phyloP scores from a whole-genome alignment of 1,140 invertebrate genomes.

The Drosophila sp. region DNA sequence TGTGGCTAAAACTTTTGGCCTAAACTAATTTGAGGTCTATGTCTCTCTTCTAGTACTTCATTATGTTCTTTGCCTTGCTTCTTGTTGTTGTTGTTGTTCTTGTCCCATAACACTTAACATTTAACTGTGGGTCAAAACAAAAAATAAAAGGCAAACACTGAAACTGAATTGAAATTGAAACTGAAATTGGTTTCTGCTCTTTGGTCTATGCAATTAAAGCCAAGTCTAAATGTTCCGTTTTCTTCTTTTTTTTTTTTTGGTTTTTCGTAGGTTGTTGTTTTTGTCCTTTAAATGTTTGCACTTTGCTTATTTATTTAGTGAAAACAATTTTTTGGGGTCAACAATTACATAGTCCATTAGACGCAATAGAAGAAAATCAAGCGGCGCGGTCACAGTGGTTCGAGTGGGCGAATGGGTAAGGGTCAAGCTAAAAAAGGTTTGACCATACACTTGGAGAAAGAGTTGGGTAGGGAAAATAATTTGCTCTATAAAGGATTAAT shows the following conservation, averaged over 20 bases:
- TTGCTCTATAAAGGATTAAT: not conserved
- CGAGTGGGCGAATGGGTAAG: slow-evolving; percentile 1
- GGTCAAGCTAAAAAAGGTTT: slow-evolving; percentile 13
- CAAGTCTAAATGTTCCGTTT: not conserved
- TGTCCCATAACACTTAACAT: slow-evolving; percentile 72
- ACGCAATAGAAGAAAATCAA: slow-evolving; percentile 42
- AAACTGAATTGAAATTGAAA: slow-evolving; percentile 36
- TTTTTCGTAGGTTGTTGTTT: slow-evolving; percentile 36
- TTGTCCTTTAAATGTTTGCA: slow-evolving; percentile 23
- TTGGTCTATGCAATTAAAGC: slow-evolving; percentile 32
- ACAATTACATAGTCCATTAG: slow-evolving; percentile 76
- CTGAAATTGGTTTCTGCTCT: slow-evolving; percentile 25
- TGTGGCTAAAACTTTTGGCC: slow-evolving; percentile 79
- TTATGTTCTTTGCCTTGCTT: slow-evolving; percentile 57
- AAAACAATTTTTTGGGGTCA: slow-evolving; percentile 40
- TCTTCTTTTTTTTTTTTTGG: slow-evolving; percentile 24
- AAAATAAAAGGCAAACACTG: slow-evolving; percentile 16
- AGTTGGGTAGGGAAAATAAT: not conserved
- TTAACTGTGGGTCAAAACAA: slow-evolving; percentile 44
- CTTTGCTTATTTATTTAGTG: slow-evolving; percentile 57
- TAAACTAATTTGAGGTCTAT: slow-evolving; percentile 71
- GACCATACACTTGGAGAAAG: not conserved
- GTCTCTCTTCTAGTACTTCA: slow-evolving; percentile 59
- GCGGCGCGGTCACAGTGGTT: slow-evolving; percentile 38
- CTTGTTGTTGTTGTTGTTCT: slow-evolving; percentile 30